Evolutionary conservation across 2,888 invertebrate species (phyloP).

Genomic region (Chrysodeixis includens): DNA sequence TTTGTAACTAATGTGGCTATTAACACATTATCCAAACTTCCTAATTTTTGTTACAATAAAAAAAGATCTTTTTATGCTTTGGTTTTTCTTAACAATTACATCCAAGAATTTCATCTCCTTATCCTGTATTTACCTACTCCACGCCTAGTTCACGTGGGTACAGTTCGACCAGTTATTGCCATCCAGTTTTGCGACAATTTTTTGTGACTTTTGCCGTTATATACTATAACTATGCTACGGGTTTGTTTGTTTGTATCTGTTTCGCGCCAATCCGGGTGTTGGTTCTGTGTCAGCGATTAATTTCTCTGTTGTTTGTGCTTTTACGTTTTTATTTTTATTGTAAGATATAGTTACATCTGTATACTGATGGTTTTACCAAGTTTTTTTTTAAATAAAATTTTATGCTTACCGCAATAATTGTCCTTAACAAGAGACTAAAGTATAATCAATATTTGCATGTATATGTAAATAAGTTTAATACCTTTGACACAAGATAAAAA

Average conservation of each 20-base stretch:
- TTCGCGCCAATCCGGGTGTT: constrained; percentile 22
- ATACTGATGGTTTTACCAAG: too few relatives aligned
- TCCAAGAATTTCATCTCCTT: constrained; percentile 24
- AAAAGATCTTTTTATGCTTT: too few relatives aligned
- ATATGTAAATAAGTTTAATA: too few relatives aligned
- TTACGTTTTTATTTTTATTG: not conserved
- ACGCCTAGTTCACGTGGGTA: constrained; percentile 50
- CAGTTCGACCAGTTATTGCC: constrained; percentile 63
- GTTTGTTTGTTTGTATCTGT: constrained; percentile 26
- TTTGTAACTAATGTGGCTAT: too few relatives aligned
- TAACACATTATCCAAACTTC: too few relatives aligned
- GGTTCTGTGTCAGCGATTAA: constrained; percentile 7
- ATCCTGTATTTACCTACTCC: constrained; percentile 43
- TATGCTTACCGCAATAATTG: too few relatives aligned
- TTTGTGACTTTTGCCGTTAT: constrained; percentile 49
- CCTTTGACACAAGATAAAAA: too few relatives aligned
- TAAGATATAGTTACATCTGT: too few relatives aligned
- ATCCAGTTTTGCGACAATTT: constrained; percentile 51
- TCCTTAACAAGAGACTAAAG: too few relatives aligned
- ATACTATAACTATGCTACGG: constrained; percentile 41
- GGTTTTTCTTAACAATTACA: not conserved
- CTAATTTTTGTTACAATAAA: too few relatives aligned
- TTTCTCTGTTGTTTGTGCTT: not conserved
- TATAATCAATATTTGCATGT: too few relatives aligned
- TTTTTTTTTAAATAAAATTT: too few relatives aligned